Evolutionary conservation across 1,140 invertebrate genomes (phyloP).

Genomic region (Dinoponera quadriceps): DNA sequence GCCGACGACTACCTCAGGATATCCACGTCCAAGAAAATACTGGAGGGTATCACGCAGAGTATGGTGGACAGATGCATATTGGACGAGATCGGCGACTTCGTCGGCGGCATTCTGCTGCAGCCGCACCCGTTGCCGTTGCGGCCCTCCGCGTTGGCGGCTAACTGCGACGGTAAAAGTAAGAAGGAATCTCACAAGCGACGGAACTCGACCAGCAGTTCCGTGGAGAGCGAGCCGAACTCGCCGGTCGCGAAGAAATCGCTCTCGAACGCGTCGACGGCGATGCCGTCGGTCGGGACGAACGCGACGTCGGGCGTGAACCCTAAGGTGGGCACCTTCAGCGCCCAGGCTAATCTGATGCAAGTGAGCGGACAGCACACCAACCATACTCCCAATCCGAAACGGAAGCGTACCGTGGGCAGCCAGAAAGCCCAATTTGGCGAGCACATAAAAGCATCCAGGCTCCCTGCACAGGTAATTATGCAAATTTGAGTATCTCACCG

Average conservation of each 20-base stretch:
- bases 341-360: slow-evolving; percentile 65
- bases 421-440: slow-evolving; percentile 76
- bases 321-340: slow-evolving; percentile 79
- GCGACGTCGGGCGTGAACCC: slow-evolving; percentile 78
- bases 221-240: slow-evolving; percentile 86
- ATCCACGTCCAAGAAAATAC: slow-evolving; percentile 89
- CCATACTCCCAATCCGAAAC: slow-evolving; percentile 77
- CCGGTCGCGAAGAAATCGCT: slow-evolving; percentile 82
- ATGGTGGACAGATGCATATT: slow-evolving; percentile 93
- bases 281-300: slow-evolving; percentile 68
- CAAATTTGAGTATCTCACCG: too few species aligned
- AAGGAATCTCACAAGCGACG: slow-evolving; percentile 81
- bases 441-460: slow-evolving; percentile 72
- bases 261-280: slow-evolving; percentile 76
- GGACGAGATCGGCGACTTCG: slow-evolving; percentile 88
- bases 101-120: slow-evolving; percentile 87
- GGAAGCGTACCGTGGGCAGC: slow-evolving; percentile 78
- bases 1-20: slow-evolving; percentile 92
- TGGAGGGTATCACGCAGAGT: slow-evolving; percentile 92
- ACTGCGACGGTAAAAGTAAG: slow-evolving; percentile 74
- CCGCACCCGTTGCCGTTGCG: slow-evolving; percentile 87
- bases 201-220: slow-evolving; percentile 86
- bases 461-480: slow-evolving; percentile 74
- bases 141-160: slow-evolving; percentile 76
- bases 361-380: slow-evolving; percentile 75